Evolutionary conservation across 1,140 invertebrate species (phyloP).

Genomic region (Rhagoletis pomonella): DNA sequence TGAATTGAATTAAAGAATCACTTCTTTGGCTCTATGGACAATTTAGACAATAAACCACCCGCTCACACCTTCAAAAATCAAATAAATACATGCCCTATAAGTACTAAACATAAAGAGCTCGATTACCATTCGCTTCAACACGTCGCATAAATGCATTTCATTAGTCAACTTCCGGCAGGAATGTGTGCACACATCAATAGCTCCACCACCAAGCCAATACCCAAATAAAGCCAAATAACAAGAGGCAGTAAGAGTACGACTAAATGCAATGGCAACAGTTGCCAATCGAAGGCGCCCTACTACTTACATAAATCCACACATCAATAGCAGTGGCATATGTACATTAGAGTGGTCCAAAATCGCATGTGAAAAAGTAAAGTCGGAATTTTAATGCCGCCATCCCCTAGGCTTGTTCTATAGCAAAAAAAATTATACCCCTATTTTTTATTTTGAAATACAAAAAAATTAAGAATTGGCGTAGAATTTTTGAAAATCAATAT

Average conservation of each 20-base stretch:
- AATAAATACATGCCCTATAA: neutral
- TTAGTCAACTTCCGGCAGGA: conserved; percentile 47
- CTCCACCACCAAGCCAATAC: neutral
- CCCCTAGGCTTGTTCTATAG: no score
- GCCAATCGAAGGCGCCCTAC: neutral
- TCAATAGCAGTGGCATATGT: no score
- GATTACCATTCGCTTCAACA: conserved; percentile 29
- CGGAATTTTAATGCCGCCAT: no score
- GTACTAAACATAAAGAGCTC: neutral
- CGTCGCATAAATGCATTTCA: conserved; percentile 47
- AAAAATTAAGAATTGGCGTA: no score
- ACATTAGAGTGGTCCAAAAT: no score
- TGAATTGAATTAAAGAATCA: neutral
- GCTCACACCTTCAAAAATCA: neutral
- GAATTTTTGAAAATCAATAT: no score
- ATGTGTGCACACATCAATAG: conserved; percentile 38
- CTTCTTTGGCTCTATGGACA: neutral
- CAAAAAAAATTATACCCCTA: no score
- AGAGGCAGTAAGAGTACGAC: neutral
- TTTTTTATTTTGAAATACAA: no score
- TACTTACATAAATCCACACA: neutral
- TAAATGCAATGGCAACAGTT: neutral
- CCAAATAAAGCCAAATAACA: neutral
- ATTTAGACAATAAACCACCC: neutral
- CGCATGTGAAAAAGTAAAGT: no score